These are phyloP conservation scores for Drosophila kuntzei DNA, from an alignment of 2,888 invertebrate species.

Conservation along the genomic window DNA sequence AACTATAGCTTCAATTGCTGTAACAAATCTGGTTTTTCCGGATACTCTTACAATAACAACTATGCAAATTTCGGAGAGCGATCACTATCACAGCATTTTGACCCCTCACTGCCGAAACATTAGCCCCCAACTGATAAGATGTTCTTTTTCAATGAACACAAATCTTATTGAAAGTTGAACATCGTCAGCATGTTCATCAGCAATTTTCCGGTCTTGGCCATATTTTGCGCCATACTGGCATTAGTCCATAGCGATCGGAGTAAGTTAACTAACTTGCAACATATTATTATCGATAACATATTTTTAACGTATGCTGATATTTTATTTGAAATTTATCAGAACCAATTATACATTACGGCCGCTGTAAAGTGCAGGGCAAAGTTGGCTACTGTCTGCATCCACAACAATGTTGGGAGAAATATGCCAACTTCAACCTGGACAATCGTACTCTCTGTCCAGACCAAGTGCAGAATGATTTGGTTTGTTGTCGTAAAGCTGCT, in stretches of 20 bases:
- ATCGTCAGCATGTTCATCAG: slow-evolving; percentile 14
- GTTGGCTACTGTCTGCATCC: slow-evolving; percentile 35
- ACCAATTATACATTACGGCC: slow-evolving; percentile 32
- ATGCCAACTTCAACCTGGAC: neutral
- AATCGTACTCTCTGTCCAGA: slow-evolving; percentile 21
- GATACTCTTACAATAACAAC: slow-evolving; percentile 12
- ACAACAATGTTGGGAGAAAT: slow-evolving; percentile 33
- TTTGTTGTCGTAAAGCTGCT: slow-evolving; percentile 23
- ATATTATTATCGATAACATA: neutral
- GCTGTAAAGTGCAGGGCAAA: slow-evolving; percentile 16
- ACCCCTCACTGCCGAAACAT: slow-evolving; percentile 28
- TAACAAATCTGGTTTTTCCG: slow-evolving; percentile 26
- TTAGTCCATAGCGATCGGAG: slow-evolving; percentile 1
- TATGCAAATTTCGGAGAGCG: slow-evolving; percentile 19
- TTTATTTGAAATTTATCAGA: slow-evolving; percentile 9
- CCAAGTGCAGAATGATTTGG: slow-evolving; percentile 17
- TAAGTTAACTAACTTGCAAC: slow-evolving; percentile 1
- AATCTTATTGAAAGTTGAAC: neutral
- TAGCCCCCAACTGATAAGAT: slow-evolving; percentile 30
- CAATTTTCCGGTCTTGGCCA: neutral
- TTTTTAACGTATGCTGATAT: neutral
- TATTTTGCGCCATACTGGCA: neutral
- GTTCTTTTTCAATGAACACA: slow-evolving; percentile 8
- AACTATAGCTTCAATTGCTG: neutral
- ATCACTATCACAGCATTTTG: slow-evolving; percentile 22